Conservation (phyloP, 2,797 vertebrate genomes). For the Fringilla coelebs region DNA sequence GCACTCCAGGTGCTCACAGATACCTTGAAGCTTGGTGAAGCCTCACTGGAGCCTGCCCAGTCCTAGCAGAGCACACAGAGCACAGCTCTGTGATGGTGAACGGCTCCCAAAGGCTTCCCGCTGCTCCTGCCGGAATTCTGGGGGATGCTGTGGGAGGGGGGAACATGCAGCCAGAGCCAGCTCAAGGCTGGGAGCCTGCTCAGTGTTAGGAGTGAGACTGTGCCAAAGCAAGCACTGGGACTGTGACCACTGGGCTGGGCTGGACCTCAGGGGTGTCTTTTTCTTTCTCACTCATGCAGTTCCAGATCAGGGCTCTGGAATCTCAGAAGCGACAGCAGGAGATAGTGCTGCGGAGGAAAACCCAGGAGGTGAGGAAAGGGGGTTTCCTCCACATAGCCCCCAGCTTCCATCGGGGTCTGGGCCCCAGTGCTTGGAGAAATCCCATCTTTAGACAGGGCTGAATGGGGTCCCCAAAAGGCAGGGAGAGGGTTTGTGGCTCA, state of each 20-base stretch:
- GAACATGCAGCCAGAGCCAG: background rate
- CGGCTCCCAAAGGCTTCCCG: fast-evolving
- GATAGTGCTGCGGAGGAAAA: slow-evolving; percentile 91
- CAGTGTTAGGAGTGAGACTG: fast-evolving
- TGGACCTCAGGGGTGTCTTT: background rate
- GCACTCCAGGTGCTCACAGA: background rate
- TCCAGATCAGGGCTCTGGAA: slow-evolving; percentile 93
- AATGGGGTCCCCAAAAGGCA: background rate
- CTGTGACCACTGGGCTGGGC: fast-evolving
- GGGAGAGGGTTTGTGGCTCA: background rate
- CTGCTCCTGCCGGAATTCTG: background rate
- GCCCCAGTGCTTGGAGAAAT: background rate
- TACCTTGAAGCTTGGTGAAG: background rate
- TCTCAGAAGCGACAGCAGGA: slow-evolving; percentile 97
- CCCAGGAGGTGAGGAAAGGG: slow-evolving; percentile 84
- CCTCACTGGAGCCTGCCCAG: fast-evolving
- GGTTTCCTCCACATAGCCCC: background rate
- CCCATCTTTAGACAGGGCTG: background rate
- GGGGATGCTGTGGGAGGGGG: background rate
- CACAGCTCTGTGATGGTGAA: background rate
- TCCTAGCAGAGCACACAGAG: background rate
- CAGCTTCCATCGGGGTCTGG: background rate
- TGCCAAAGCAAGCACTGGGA: background rate
- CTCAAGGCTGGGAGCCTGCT: background rate
- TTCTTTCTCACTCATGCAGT: slow-evolving; percentile 70